Evolutionary conservation across 2,113 vertebrate species (phyloP), one percentile per base, ranked within the genome.

Genomic region (Dolichallabes microphthalmus): DNA sequence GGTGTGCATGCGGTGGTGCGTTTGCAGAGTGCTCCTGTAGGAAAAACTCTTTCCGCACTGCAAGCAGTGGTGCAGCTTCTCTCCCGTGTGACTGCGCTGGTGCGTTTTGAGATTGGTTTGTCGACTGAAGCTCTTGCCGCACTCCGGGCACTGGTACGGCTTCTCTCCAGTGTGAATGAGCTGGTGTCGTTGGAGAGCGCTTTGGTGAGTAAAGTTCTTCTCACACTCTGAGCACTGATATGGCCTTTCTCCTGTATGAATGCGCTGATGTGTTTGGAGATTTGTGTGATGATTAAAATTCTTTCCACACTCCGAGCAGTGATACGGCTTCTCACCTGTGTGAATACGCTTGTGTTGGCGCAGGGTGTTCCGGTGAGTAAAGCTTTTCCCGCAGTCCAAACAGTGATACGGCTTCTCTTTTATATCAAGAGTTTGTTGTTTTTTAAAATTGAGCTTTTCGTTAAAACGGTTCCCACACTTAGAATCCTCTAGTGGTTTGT

Each of bases 81-180:
- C 75, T 57, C 75, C 75, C 0, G 75, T 77, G 53, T 77, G 75
- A 20, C 20, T 77, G n/a, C 52, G 75, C 4, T 20, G 75, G 27
- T 77, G 75, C 0, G 52, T 76, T 30, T 76, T 27, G 7, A 76
- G 77, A 35, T 58, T 60, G 32, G 39, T 61, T 14, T 45, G 20
- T 2, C 20, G 35, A 35, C 13, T 61, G n/a, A 77, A 77, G 4
- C 75, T 77, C 53, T 77, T 77, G 11, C 52, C 52, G 11, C 75
- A 77, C 52, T 77, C 22, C 0, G 11, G 15, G 57, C 78, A 80
- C 14, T 80, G 57, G 11, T 80, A 45, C 57, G 20, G 78, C 27
- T 61, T 80, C 78, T 80, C 75, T 12, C 75, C 75, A 0, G 75
- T 57, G 53, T 77, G 75, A 57, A 35, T 77, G 75, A 20, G 75